Percentiles rank a stretch among this genome's conserved stretches.
These are phyloP conservation scores for Orthosia gracilis DNA, from an alignment of 2,888 invertebrate genomes.

Conservation along the genomic window DNA sequence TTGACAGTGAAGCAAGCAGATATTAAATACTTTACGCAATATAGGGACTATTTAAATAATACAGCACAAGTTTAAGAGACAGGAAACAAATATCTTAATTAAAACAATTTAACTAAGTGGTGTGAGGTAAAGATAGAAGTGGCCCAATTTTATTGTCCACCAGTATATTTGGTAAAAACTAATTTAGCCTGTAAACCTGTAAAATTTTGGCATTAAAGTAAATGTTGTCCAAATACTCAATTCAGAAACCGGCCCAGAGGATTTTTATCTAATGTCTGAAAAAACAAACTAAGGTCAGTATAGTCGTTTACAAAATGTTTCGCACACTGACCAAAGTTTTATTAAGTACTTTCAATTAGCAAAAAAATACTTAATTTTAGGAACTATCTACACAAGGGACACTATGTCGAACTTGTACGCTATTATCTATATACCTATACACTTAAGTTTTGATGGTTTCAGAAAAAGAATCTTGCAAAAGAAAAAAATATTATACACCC, in stretches of 20 bases:
- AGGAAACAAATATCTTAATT: too few relatives aligned
- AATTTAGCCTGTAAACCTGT: too few relatives aligned
- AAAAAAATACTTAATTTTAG: slow-evolving; percentile 47
- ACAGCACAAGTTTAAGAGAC: not conserved
- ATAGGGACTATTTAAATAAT: not conserved
- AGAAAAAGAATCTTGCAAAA: not conserved
- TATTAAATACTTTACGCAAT: not conserved
- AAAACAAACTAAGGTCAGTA: not conserved
- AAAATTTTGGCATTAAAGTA: too few relatives aligned
- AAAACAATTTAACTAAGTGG: too few relatives aligned
- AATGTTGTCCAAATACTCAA: too few relatives aligned
- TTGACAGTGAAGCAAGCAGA: not conserved
- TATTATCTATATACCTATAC: slow-evolving; percentile 32
- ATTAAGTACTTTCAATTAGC: slow-evolving; percentile 45
- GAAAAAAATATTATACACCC: too few relatives aligned
- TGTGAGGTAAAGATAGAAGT: too few relatives aligned
- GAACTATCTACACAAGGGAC: slow-evolving; percentile 46
- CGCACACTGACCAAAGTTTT: not conserved
- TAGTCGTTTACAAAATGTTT: not conserved
- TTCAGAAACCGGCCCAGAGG: too few relatives aligned
- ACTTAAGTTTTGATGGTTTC: slow-evolving; percentile 25
- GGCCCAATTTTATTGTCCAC: too few relatives aligned
- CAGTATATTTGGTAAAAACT: too few relatives aligned
- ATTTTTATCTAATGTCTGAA: not conserved
- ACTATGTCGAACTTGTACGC: slow-evolving; percentile 47